Evolutionary conservation across 2,797 vertebrate species (phyloP), one percentile per base, ranked within the genome.

Genomic region (Phoxinus dragarum): DNA sequence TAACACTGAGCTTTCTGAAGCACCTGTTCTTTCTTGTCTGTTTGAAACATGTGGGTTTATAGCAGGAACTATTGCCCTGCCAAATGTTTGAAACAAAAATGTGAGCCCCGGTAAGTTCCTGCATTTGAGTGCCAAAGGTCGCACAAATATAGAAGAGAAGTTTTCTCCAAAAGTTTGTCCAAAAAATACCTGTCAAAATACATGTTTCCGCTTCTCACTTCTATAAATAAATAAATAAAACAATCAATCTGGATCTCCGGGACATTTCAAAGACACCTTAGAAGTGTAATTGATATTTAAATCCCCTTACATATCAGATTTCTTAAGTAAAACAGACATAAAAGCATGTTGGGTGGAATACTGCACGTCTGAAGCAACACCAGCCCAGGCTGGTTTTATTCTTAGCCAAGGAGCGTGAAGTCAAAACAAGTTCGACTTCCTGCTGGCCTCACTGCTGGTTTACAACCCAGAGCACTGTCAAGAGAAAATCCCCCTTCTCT

Each of bases 371-470:
- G 91, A 88, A 93, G 92, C 92, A 93, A 95, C 93, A 92, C 90
- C 90, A 59, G 92, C 90, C 88, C 87, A 82, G 92, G 91, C 93
- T 93, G 95, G 93, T 69, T 90, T 95, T 95, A 94, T 95, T 95
- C 94, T 94, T 93, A 93, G 93, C 92, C 91, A 71, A 93, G 93
- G 89, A 93, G 92, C 89, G 87, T 90, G 92, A 92, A 94, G 94
- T 94, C 94, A 93, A 95, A 95, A 95, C 94, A 95, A 94, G 93
- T 88, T 87, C 85, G 49, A 89, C 92, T 94, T 95, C 93, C 92
- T 88, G 90, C 94, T 94, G 94, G 92, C 91, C 92, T 90, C 88
- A 89, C 90, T 91, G 93, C 88, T 88, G 82, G 84, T 88, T 88
- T 89, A 86, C 81, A 90, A 87, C 78, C 80, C 84, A 73, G 21